phyloP scores from a whole-genome alignment of 2,113 vertebrate genomes.

The Aspidoscelis tigris region DNA sequence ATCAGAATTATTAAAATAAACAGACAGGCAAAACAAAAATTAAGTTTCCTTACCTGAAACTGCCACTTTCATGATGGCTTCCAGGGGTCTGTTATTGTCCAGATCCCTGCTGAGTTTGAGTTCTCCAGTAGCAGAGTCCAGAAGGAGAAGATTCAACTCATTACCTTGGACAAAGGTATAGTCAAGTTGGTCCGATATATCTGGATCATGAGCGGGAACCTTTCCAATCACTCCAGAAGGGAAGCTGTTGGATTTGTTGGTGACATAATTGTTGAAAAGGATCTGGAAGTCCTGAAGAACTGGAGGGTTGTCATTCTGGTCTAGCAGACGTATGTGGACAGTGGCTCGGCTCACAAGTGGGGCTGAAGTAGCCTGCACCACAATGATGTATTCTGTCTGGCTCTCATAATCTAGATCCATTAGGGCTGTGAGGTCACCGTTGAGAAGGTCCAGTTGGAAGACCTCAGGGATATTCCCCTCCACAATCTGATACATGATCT shows the following conservation, averaged over 20 bases:
- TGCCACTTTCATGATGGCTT: constrained; percentile 92
- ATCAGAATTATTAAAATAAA: not conserved
- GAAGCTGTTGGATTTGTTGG: constrained; percentile 96
- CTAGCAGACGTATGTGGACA: constrained; percentile 87
- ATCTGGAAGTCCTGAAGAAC: constrained; percentile 93
- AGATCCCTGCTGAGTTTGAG: constrained; percentile 90
- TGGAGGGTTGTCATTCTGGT: constrained; percentile 92
- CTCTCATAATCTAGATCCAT: constrained; percentile 93
- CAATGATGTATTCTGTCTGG: constrained; percentile 88
- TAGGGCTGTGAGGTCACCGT: constrained; percentile 89
- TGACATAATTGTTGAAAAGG: constrained; percentile 97
- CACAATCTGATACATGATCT: constrained; percentile 98
- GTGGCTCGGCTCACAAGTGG: constrained; percentile 94
- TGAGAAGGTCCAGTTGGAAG: constrained; percentile 94
- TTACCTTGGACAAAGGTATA: constrained; percentile 94
- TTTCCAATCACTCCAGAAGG: constrained; percentile 92
- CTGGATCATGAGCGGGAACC: constrained; percentile 92
- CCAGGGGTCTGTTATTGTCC: constrained; percentile 92
- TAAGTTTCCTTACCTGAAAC: constrained; percentile 86
- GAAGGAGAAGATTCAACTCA: constrained; percentile 87
- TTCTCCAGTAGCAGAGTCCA: constrained; percentile 89
- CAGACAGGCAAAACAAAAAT: not conserved
- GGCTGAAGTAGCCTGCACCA: constrained; percentile 95
- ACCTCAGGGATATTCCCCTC: constrained; percentile 94
- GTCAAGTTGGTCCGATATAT: constrained; percentile 90